These are phyloP conservation scores for Oreochromis mossambicus DNA, from an alignment of 2,797 vertebrate species.

Conservation along the genomic window DNA sequence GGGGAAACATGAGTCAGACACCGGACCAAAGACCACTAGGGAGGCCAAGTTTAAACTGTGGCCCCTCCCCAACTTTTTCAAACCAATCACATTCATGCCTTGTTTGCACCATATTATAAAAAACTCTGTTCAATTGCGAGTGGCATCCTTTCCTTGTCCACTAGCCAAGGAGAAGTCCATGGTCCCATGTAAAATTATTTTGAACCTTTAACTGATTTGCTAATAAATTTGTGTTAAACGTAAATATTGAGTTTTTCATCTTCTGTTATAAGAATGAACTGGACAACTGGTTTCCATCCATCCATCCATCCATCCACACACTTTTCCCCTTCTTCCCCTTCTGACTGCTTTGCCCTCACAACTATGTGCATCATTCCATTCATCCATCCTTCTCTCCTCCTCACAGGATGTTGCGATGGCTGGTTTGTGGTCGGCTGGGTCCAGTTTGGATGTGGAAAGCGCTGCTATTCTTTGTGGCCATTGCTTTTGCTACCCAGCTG, in stretches of 20 bases:
- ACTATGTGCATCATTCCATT: neutral
- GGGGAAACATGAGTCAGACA: neutral
- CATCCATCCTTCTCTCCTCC: neutral
- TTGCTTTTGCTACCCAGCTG: conserved; percentile 84
- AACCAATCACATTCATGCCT: neutral
- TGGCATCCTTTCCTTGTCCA: neutral
- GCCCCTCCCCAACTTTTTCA: neutral
- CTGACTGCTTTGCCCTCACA: neutral
- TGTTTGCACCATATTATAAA: neutral
- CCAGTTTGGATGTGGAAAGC: conserved; percentile 80
- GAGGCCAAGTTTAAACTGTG: neutral
- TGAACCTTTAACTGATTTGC: neutral
- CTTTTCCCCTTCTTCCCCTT: neutral
- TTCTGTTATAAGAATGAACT: neutral
- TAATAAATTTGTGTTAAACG: neutral
- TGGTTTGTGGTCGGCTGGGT: conserved; percentile 71
- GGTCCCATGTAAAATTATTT: neutral
- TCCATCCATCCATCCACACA: neutral
- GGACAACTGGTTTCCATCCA: neutral
- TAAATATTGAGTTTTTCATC: neutral
- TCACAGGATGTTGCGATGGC: conserved; percentile 76
- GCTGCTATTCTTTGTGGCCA: conserved; percentile 80
- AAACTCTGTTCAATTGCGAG: neutral
- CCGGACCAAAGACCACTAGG: neutral
- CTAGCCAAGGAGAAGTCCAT: neutral